Evolutionary conservation across 2,797 vertebrate genomes (phyloP).

Genomic region (Rhinophrynus dorsalis): DNA sequence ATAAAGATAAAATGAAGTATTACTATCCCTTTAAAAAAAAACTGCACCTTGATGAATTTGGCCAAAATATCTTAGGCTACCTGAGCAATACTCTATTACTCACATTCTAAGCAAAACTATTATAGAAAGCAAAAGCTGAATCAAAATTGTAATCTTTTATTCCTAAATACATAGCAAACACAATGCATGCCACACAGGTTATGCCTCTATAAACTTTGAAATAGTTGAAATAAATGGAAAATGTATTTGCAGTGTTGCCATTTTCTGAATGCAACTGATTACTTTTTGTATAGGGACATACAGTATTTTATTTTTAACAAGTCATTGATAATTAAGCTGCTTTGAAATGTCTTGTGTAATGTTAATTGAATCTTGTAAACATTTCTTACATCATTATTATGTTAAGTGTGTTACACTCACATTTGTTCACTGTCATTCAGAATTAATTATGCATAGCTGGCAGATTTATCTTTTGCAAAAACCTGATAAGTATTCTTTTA

Average conservation of each 20-base stretch:
- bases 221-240: background rate
- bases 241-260: background rate
- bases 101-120: no score
- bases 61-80: no score
- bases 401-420: constrained; percentile 54
- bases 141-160: no score
- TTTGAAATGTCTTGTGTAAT: constrained; percentile 64
- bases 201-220: no score
- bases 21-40: no score
- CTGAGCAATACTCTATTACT: no score
- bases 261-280: background rate
- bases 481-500: constrained; percentile 65
- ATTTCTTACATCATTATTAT: constrained; percentile 62
- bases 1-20: no score
- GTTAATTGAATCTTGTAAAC: constrained; percentile 67
- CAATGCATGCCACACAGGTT: no score
- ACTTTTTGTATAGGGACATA: constrained; percentile 55
- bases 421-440: constrained; percentile 59
- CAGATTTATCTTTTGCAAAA: constrained; percentile 63
- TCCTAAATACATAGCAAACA: no score
- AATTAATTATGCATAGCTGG: constrained; percentile 63
- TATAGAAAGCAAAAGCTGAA: no score
- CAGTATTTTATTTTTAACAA: constrained; percentile 57
- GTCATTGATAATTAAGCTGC: constrained; percentile 58
- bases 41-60: no score